Evolutionary conservation across 2,113 vertebrate genomes (phyloP), one percentile per base, ranked within the genome.

Genomic region (Meriones unguiculatus): DNA sequence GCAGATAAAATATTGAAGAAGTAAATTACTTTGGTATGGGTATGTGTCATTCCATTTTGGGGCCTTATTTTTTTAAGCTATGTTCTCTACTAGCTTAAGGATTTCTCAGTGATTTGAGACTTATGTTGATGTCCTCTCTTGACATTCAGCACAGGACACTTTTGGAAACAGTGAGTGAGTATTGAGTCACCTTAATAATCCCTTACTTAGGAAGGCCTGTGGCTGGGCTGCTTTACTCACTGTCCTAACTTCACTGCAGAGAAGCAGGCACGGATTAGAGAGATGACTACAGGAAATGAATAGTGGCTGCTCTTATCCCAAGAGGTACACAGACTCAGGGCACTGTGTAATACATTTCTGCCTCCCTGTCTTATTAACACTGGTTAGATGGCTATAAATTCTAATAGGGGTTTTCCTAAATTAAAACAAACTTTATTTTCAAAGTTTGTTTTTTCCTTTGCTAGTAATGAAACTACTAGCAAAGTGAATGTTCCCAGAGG

Each of bases 131-230:
- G 24, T n/a, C 35, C n/a, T 90, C 12, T 94, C 65, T 50, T 62
- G 76, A 38, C 25, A 86, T 38, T 20, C 57, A 64, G 10, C 30
- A 82, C 54, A 91, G 38, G 50, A 54, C 1, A 5, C 65, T n/a
- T 22, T 86, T 93, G 85, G 92, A 93, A 94, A 76, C 46, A 91
- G 13, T 38, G 86, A 91, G 4, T 38, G 86, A 81, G 18, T 77
- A 62, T 38, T 82, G 7, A 17, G 22, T 67, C 75, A 75, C 35
- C 59, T 90, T 24, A 41, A 0, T 25, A 72, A 57, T 64, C 64
- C 92, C 30, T 78, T 77, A 18, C 62, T 72, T 35, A 80, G 75
- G 75, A 87, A 87, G 84, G 25, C 59, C 5, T 46, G 28, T 30
- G 32, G 5, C 78, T 76, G n/a, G n/a, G 59, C 50, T 14, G 20